Evolutionary conservation across 2,797 vertebrate species (phyloP).

Genomic region (Leptodactylus fallax): DNA sequence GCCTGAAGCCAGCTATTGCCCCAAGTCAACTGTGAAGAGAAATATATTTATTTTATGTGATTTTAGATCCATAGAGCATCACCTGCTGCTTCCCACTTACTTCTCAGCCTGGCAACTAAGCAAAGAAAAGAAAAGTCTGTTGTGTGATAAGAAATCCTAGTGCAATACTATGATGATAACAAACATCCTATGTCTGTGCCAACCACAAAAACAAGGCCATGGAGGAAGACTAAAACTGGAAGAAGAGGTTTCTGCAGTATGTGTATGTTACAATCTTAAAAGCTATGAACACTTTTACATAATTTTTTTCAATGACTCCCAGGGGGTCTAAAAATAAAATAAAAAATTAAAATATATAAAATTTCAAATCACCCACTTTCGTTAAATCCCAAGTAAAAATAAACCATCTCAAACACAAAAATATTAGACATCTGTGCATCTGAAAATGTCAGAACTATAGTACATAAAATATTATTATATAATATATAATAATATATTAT

Average conservation of each 20-base stretch:
- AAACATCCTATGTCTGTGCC: background rate
- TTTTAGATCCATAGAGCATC: background rate
- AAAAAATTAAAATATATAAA: too few relatives aligned
- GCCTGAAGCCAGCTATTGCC: background rate
- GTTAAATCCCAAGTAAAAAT: too few relatives aligned
- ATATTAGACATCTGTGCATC: too few relatives aligned
- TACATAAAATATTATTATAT: too few relatives aligned
- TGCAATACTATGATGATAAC: background rate
- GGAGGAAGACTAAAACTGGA: background rate
- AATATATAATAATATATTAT: too few relatives aligned
- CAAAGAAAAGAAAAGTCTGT: background rate
- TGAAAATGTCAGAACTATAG: too few relatives aligned
- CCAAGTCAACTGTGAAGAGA: background rate
- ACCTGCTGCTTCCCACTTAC: conserved; percentile 7
- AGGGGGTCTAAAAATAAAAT: too few relatives aligned
- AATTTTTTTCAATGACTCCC: too few relatives aligned
- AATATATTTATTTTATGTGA: conserved; percentile 23
- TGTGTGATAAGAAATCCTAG: background rate
- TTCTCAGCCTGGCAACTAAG: background rate
- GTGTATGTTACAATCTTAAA: background rate
- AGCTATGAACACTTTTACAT: too few relatives aligned
- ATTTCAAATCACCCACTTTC: too few relatives aligned
- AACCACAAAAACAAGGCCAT: background rate
- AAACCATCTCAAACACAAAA: too few relatives aligned
- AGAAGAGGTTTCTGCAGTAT: background rate